Evolutionary conservation across 2,113 vertebrate genomes (phyloP).

Genomic region (Prunella himalayana): DNA sequence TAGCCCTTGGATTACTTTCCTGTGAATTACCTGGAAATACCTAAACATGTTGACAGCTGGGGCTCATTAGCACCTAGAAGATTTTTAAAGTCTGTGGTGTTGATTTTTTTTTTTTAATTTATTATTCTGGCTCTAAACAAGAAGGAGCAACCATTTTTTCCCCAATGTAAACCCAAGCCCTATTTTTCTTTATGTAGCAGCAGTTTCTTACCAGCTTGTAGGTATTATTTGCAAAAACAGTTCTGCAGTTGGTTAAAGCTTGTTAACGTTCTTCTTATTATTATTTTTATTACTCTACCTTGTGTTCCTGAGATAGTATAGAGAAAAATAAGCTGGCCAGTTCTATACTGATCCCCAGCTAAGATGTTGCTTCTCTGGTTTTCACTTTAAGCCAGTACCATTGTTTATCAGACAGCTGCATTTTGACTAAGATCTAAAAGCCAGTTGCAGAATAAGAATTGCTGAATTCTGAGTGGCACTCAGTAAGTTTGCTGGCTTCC

Average conservation of each 20-base stretch:
- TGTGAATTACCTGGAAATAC: not conserved
- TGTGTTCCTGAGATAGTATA: not conserved
- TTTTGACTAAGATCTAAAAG: not conserved
- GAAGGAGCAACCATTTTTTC: not conserved
- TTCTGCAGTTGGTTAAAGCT: not conserved
- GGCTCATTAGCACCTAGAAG: not conserved
- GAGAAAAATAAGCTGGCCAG: not conserved
- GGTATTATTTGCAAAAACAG: not conserved
- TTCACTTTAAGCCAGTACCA: not conserved
- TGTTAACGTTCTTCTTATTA: not conserved
- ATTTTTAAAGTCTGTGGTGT: not conserved
- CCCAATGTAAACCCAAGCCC: not conserved
- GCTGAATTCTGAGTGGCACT: not conserved
- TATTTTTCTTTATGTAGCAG: not conserved
- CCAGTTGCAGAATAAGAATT: not conserved
- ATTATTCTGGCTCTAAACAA: not conserved
- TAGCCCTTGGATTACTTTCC: not conserved
- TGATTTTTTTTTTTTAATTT: not conserved
- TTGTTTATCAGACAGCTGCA: not conserved
- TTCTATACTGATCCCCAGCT: not conserved
- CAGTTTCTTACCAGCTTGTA: not conserved
- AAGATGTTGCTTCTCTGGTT: not conserved
- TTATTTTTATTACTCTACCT: not conserved
- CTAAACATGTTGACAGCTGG: not conserved
- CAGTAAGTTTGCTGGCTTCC: not conserved